A percentile compares a stretch with the other conserved stretches of the same genome.
Conservation (phyloP, 2,888 invertebrate genomes). For the Myathropa florea region DNA sequence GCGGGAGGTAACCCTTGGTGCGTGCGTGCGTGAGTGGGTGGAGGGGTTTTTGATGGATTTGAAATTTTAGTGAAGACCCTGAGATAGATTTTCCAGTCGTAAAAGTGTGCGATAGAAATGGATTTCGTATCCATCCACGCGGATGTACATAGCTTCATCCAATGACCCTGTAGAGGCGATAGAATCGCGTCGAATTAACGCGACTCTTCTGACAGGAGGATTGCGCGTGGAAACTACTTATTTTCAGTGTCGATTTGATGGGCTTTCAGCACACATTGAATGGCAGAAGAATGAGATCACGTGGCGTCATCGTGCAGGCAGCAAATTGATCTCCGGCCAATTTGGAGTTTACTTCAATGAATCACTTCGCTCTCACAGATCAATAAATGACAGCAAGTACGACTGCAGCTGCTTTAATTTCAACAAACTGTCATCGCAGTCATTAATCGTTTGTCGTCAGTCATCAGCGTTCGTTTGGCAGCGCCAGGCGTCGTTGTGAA, state of each 20-base stretch:
- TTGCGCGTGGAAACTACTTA: background rate
- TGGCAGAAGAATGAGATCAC: background rate
- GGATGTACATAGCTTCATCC: background rate
- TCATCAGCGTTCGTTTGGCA: background rate
- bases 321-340: background rate
- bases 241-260: background rate
- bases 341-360: background rate
- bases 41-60: background rate
- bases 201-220: too few relatives aligned
- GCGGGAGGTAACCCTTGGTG: background rate
- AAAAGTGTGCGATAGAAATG: background rate
- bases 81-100: background rate
- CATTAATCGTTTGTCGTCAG: background rate
- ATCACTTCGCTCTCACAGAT: background rate
- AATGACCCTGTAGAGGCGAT: background rate
- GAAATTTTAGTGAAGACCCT: background rate
- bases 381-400: background rate
- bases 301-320: background rate
- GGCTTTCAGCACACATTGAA: background rate
- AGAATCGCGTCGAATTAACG: background rate
- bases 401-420: background rate
- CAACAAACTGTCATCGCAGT: background rate
- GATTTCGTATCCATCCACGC: background rate
- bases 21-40: background rate
- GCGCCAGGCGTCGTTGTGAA: background rate